Base-by-base conservation (phyloP, 2,888 invertebrate genomes). In the Acanthosoma haemorrhoidale region DNA sequence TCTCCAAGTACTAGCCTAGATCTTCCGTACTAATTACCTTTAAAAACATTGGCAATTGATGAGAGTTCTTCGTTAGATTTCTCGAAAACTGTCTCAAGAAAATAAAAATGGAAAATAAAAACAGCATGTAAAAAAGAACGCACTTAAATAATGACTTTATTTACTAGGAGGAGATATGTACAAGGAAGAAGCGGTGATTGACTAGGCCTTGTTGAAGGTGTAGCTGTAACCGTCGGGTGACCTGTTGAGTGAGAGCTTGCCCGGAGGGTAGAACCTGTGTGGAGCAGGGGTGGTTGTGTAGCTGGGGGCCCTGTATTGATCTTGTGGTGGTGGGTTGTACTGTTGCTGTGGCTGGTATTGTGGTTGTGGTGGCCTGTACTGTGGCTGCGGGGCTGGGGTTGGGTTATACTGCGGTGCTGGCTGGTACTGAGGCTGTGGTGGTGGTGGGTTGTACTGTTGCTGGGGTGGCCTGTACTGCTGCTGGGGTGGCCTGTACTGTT, bases 191-290 rank as follows among this genome's bases (percentile, higher is more conserved):
- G 36, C n/a, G 4, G 51, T 34, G 43, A 68, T 39, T 51, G 67
- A 67, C 67, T 76, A 77, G 59, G 72, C 74, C 64, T 76, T 76
- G 72, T 74, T 76, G 73, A 77, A 77, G 63, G 76, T 90, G 82
- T 91, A 93, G 77, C 91, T 90, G 83, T 88, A 93, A 77, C 93
- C 93, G 78, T 93, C 93, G 41, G 92, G 92, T 71, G 91, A 91
- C 78, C 93, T 85, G 83, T 92, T 92, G 76, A 94, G 84, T 76
- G 88, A 89, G 77, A 93, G 85, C 81, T 92, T 92, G 75, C 93
- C 93, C 32, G 92, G 92, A 67, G 91, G 92, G 79, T 88, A 89
- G 83, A 91, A 91, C 76, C 88, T 85, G 77, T 86, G 85, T 18
- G 91, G 89, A 31, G 86, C 73, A 34, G 85, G 88, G 68, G 91